phyloP scores from a whole-genome alignment of 1,140 invertebrate species.

The Bathynomus jamesi region DNA sequence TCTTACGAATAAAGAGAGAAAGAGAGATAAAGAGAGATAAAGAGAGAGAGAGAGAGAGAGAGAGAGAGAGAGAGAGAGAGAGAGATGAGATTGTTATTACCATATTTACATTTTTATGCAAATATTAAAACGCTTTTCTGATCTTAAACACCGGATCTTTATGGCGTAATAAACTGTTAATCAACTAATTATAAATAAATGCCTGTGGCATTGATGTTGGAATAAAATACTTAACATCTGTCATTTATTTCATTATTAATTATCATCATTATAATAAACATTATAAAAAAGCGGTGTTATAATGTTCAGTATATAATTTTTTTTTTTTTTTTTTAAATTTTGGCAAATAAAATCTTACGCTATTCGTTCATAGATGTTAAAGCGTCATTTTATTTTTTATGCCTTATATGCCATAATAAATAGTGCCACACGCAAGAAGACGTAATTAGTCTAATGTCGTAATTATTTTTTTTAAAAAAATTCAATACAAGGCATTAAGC shows the following conservation, averaged over 20 bases:
- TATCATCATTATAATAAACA: no score
- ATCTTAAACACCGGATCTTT: not conserved
- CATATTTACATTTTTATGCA: no score
- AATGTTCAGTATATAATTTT: no score
- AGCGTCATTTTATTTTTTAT: no score
- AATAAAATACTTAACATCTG: not conserved
- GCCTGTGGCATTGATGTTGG: not conserved
- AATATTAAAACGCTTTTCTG: not conserved
- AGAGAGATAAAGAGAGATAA: not conserved
- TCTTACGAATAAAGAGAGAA: not conserved
- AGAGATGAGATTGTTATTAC: not conserved
- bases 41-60: not conserved
- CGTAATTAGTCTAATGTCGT: not conserved
- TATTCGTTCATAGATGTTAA: no score
- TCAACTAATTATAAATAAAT: no score
- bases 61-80: not conserved
- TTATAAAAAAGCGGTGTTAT: no score
- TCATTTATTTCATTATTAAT: not conserved
- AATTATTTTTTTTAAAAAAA: not conserved
- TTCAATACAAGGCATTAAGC: not conserved
- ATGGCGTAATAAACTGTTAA: not conserved
- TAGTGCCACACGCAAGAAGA: no score
- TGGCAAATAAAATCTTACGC: no score
- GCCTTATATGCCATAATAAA: no score
- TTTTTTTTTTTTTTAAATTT: no score